Base-by-base conservation (phyloP, 2,797 vertebrate species). In the Gadopsis marmoratus region DNA sequence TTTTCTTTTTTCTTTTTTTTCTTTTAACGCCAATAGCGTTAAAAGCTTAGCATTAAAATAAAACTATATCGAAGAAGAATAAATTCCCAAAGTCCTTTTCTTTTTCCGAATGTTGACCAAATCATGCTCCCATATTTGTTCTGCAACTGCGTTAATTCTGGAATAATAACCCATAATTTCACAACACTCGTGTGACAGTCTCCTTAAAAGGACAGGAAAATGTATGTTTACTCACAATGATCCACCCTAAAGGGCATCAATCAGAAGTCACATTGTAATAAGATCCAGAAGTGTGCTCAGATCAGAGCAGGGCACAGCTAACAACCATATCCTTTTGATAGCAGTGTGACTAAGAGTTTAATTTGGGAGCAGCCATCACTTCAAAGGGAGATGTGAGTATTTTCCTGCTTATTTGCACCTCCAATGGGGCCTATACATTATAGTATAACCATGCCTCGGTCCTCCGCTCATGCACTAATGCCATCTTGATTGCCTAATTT, bases 271-370 rank as follows among this genome's bases (percentile, higher is more conserved):
- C 78, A 84, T 88, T 84, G 87, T 92, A 92, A 92, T 87, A 91
- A 92, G 82, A 90, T 83, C 86, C 89, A 93, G 83, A 93, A 85
- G 86, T 90, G 84, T 80, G 73, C 83, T 86, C 74, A 81, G 89
- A 93, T 93, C 91, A 91, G 88, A 92, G 91, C 79, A 81, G 88
- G 88, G 71, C 83, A 85, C 83, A 81, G 86, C 87, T 93, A 92
- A 94, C 92, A 92, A 76, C 89, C 89, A 87, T 86, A 87, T 92
- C 90, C 93, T 88, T 91, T 90, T 90, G 93, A 94, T 94, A 94
- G 88, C 82, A 90, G 76, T 91, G 94, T 93, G 93, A 94, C 92
- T 88, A 94, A 94, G 92, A 92, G 92, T 95, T 94, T 94, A 88
- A 94, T 95, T 94, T 94, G 88, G 92, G 81, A 91, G 92, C 88